These are phyloP conservation scores for Jaculus jaculus DNA, from an alignment of 2,113 vertebrate genomes.

Conservation along the genomic window DNA sequence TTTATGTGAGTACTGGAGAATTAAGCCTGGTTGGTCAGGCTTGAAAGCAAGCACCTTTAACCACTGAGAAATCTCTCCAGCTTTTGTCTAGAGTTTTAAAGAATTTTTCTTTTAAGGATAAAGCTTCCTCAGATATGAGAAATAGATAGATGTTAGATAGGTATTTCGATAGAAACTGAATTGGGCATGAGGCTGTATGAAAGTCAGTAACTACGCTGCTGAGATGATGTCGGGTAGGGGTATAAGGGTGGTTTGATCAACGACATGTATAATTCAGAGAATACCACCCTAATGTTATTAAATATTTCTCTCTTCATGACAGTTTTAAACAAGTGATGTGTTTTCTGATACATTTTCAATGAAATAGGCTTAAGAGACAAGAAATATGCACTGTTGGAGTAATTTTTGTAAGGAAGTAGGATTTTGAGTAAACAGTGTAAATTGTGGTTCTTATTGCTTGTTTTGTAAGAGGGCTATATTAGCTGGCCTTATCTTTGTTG, in stretches of 20 bases:
- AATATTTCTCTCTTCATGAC: constrained; percentile 71
- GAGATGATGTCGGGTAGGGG: constrained; percentile 50
- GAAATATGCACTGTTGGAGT: neutral
- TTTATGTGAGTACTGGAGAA: no score
- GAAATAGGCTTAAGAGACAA: neutral
- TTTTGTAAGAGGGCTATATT: neutral
- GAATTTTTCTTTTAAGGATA: neutral
- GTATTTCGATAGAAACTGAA: constrained; percentile 62
- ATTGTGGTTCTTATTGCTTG: neutral
- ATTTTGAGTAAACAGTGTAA: constrained; percentile 33
- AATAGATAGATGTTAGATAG: no score
- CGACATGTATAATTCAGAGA: constrained; percentile 72
- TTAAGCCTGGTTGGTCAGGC: no score
- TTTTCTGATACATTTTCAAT: neutral
- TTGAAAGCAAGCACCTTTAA: no score
- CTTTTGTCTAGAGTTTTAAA: constrained; percentile 14
- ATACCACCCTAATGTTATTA: constrained; percentile 24
- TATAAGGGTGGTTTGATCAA: constrained; percentile 51
- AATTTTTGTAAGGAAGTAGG: neutral
- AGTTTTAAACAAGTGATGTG: constrained; percentile 31
- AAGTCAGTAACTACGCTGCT: constrained; percentile 18
- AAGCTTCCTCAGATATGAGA: constrained; percentile 66
- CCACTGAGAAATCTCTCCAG: neutral
- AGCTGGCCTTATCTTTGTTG: neutral
- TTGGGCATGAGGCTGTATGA: constrained; percentile 47